A percentile compares a stretch with the other conserved stretches of the same genome.
phyloP scores from a whole-genome alignment of 1,140 invertebrate species.

The Penaeus chinensis region DNA sequence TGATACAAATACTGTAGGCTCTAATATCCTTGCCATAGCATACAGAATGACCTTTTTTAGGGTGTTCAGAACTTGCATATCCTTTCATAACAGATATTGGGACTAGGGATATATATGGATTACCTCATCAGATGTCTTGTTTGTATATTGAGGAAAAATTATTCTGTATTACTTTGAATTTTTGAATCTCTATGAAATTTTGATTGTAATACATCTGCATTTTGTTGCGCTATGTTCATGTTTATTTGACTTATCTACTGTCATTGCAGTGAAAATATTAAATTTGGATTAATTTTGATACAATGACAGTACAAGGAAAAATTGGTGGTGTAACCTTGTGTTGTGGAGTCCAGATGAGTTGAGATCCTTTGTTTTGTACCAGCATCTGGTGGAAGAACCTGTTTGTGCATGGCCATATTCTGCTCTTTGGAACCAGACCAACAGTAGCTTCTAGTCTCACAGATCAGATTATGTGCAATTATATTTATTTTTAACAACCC shows the following conservation, averaged over 20 bases:
- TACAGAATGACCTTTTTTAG: neutral
- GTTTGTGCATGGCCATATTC: too few relatives aligned
- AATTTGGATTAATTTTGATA: constrained; percentile 22
- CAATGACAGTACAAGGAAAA: constrained; percentile 26
- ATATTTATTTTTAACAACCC: too few relatives aligned
- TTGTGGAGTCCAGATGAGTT: constrained; percentile 25
- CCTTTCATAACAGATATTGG: constrained; percentile 25
- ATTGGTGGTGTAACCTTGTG: constrained; percentile 24
- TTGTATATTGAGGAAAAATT: constrained; percentile 47
- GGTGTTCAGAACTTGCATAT: neutral
- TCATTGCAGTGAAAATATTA: constrained; percentile 4
- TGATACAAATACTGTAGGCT: neutral
- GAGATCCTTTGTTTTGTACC: neutral
- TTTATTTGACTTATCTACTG: constrained; percentile 27
- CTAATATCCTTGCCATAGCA: constrained; percentile 29
- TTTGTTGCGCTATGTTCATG: constrained; percentile 19
- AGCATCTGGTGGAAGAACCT: too few relatives aligned
- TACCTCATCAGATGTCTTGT: constrained; percentile 41
- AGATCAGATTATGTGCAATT: too few relatives aligned
- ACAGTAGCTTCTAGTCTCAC: too few relatives aligned
- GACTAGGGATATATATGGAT: constrained; percentile 21
- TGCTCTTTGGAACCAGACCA: too few relatives aligned
- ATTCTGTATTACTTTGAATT: neutral
- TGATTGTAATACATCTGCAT: constrained; percentile 28
- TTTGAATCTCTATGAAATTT: constrained; percentile 42